Evolutionary conservation across 2,113 vertebrate species (phyloP), one percentile per base, ranked within the genome.

Genomic region (Chloroceryle aenea): DNA sequence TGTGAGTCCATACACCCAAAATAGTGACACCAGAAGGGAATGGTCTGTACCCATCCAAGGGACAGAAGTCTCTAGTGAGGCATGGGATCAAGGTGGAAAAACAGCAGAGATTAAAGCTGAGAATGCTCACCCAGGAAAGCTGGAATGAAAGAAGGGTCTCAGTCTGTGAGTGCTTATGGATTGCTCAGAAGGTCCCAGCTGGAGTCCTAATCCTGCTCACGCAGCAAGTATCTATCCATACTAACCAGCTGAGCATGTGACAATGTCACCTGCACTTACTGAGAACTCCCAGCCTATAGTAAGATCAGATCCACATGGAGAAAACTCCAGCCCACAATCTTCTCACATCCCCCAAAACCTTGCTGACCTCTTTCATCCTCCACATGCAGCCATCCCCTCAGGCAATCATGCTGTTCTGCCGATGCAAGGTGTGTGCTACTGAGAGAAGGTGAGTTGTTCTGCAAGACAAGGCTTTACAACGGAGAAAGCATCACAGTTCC

Each of bases 371-470:
- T 22, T 58, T 45, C 36, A 12, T 45, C 15, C 12, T n/a, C 32
- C 32, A n/a, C 14, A 14, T 8, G 14, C 47, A 84, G 55, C 55
- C 25, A 14, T 40, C 20, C 16, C 6, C 47, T 40, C 38, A 9
- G 27, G 36, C 21, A 78, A 42, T 11, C 48, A 29, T 25, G 15
- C 32, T 13, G 9, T 20, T 13, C 34, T 16, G 48, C 36, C 36
- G 32, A 32, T 3, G 12, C 67, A 80, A 21, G 1, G 0, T 6
- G 12, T 7, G 6, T 34, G 12, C 62, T 55, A 21, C 10, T 22
- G n/a, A 62, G 69, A 61, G 53, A 45, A 61, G 27, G 26, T 1
- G 38, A 40, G 22, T 29, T 48, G 52, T 30, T 58, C 34, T 19
- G 14, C 71, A 47, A 38, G 69, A 40, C 29, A 66, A 13, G 22